phyloP scores from a whole-genome alignment of 2,888 invertebrate species.

The Morpho helenor region DNA sequence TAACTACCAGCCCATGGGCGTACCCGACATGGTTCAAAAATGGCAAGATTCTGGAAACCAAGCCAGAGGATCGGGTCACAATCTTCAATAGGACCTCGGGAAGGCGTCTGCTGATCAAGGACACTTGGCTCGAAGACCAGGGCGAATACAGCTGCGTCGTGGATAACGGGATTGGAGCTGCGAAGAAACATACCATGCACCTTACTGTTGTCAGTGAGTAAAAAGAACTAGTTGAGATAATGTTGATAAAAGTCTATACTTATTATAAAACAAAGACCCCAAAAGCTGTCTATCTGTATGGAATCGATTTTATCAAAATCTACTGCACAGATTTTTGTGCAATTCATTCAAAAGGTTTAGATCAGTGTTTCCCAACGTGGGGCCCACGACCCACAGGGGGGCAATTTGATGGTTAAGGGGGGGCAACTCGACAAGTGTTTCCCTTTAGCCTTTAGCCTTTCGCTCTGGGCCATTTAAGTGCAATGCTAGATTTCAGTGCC shows the following conservation, averaged over 20 bases:
- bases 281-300: too few species aligned
- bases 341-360: too few species aligned
- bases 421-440: too few species aligned
- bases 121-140: constrained; percentile 45
- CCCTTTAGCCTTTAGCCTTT: too few species aligned
- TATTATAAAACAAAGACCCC: too few species aligned
- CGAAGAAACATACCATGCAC: constrained; percentile 46
- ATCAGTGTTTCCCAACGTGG: too few species aligned
- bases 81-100: constrained; percentile 59
- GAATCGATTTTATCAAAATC: too few species aligned
- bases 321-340: too few species aligned
- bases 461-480: too few species aligned
- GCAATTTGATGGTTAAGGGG: too few species aligned
- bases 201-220: constrained; percentile 56
- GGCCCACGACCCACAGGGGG: too few species aligned
- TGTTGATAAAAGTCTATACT: not conserved
- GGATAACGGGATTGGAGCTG: constrained; percentile 49
- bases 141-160: constrained; percentile 55
- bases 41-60: constrained; percentile 45
- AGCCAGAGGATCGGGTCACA: constrained; percentile 48
- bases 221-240: not conserved
- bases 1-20: constrained; percentile 48
- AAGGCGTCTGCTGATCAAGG: constrained; percentile 55
- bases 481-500: too few species aligned
- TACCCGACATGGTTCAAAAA: constrained; percentile 60